phyloP scores from a whole-genome alignment of 2,888 invertebrate genomes.

The Ectemnius continuus region DNA sequence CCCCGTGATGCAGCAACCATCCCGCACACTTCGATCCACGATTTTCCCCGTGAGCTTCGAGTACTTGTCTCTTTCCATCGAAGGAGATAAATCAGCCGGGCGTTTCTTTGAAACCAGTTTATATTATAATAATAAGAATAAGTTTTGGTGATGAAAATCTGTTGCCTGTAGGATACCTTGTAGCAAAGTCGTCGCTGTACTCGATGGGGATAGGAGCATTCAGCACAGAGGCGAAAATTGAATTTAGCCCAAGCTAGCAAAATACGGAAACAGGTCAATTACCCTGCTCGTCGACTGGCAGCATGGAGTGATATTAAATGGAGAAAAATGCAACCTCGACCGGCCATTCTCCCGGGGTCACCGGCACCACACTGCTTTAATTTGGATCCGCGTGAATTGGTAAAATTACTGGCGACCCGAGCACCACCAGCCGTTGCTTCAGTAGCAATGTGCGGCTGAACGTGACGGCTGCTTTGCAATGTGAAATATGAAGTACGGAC shows the following conservation, averaged over 20 bases:
- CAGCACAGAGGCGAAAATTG: no score
- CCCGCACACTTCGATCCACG: background rate
- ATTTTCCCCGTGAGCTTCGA: background rate
- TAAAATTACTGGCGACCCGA: conserved; percentile 24
- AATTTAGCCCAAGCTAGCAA: no score
- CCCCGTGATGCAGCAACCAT: conserved; percentile 13
- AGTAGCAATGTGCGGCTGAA: conserved; percentile 26
- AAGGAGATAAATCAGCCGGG: background rate
- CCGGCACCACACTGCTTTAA: background rate
- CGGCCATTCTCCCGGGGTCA: no score
- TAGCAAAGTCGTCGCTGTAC: background rate
- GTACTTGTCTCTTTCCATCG: background rate
- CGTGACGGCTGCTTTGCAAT: conserved; percentile 49
- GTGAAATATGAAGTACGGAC: conserved; percentile 45
- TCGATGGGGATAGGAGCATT: no score
- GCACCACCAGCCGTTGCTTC: conserved; percentile 15
- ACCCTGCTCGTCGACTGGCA: background rate
- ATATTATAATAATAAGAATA: background rate
- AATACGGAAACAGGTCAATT: no score
- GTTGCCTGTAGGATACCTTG: background rate
- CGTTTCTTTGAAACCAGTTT: no score
- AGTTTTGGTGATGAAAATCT: background rate
- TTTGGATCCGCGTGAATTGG: conserved; percentile 24
- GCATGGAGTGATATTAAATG: conserved; percentile 1
- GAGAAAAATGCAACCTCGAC: background rate